Percentiles rank a stretch among this genome's conserved stretches.
phyloP scores from a whole-genome alignment of 92 coral and sea anemone genomes.

The Parazoanthus atlanticus region DNA sequence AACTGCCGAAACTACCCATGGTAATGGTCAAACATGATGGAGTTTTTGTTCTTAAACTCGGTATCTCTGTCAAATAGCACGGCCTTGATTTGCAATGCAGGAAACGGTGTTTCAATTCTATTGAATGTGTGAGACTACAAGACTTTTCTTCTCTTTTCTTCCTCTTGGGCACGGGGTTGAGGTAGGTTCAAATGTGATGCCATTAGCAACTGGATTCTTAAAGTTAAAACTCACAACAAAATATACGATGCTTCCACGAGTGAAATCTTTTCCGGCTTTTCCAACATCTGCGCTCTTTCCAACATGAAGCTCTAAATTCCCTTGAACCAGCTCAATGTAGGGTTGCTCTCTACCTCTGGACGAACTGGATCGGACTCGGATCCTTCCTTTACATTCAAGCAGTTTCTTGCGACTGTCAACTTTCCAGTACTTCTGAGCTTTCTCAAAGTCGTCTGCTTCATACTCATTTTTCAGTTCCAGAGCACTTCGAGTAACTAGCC shows the following conservation, averaged over 20 bases:
- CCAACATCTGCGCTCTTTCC: constrained; percentile 64
- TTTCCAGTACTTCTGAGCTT: constrained; percentile 36
- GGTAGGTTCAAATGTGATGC: constrained; percentile 72
- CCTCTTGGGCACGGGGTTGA: no score
- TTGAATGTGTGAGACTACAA: no score
- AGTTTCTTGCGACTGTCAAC: constrained; percentile 55
- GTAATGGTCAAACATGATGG: no score
- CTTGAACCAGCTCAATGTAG: constrained; percentile 31
- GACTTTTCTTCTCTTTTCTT: no score
- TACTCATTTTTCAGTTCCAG: constrained; percentile 63
- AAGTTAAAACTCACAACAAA: constrained; percentile 83
- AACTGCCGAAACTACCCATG: no score
- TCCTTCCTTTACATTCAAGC: constrained; percentile 74
- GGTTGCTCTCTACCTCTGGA: constrained; percentile 26
- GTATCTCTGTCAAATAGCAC: no score
- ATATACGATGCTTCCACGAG: constrained; percentile 68
- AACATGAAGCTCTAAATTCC: constrained; percentile 36
- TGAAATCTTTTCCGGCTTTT: constrained; percentile 61
- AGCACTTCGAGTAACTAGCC: constrained; percentile 56
- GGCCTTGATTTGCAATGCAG: no score
- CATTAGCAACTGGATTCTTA: constrained; percentile 75
- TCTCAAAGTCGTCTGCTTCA: constrained; percentile 37
- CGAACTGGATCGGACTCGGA: constrained; percentile 43
- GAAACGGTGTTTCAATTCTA: no score
- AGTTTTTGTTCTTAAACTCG: no score